Evolutionary conservation across 1,140 invertebrate species (phyloP), one percentile per base, ranked within the genome.

Genomic region (Macrobrachium nipponense): DNA sequence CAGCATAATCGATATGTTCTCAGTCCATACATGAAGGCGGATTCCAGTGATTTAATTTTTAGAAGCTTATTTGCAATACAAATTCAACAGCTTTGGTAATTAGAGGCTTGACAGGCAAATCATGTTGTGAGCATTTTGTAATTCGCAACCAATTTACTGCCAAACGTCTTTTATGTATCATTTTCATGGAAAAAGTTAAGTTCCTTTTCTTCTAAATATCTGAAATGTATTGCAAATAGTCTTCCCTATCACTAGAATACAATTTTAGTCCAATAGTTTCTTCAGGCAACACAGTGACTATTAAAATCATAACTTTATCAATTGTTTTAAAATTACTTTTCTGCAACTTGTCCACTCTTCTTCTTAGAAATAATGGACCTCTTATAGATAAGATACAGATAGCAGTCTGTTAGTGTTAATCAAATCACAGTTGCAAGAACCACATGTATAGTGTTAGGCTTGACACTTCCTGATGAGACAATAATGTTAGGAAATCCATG

Each of bases 1-100:
- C 78, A 80, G 78, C 78, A 66, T 80, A 80, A 80, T 80, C 78
- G 78, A 80, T 80, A 80, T 80, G 78, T 80, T 66, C 78, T 80
- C 61, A 80, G 78, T 80, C 78, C 78, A 80, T 36, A 80, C 78
- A 60, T 66, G 60, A 80, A 80, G 78, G 78, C 78, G 78, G 66
- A 43, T 80, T 58, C 36, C 44, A 23, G 78, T 36, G 27, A 36
- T 36, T 36, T 36, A 36, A 36, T 36, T 36, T 36, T 36, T 36
- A 36, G 27, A 36, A 36, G 4, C 27, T 36, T 36, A 36, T 36
- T 36, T 36, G 27, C 27, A 36, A 36, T 36, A 36, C 27, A 36
- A 36, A 36, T 36, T 4, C 27, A 36, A 36, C 27, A 36, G 27
- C 27, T 36, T 36, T 36, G 27, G 27, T 36, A 36, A 36, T 36